Percentiles rank a stretch among this genome's conserved stretches.
Conservation (phyloP, 2,888 invertebrate species). For the Pterostichus madidus region DNA sequence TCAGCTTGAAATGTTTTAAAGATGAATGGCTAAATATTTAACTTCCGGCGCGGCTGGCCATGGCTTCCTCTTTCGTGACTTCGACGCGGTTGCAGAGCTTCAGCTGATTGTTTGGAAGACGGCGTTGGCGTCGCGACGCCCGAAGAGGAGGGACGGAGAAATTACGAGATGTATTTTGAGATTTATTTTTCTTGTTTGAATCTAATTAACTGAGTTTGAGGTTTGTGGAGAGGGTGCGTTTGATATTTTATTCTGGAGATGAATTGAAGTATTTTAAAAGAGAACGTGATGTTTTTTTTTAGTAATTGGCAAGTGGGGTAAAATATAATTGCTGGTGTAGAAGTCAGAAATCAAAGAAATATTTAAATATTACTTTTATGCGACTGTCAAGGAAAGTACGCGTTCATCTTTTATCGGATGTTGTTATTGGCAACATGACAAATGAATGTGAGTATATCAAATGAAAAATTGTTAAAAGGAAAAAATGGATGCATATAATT, state of each 20-base stretch:
- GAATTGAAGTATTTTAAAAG: background rate
- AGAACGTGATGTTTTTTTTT: no score
- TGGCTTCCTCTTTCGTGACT: background rate
- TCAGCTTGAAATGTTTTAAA: constrained; percentile 24
- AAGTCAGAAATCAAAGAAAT: no score
- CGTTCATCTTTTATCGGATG: no score
- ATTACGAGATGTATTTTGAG: background rate
- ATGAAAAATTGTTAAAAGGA: no score
- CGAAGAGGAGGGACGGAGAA: background rate
- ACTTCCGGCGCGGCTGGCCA: constrained; percentile 10
- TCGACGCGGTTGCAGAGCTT: background rate
- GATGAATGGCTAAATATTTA: constrained; percentile 56
- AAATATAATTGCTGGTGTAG: no score
- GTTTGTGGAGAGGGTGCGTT: background rate
- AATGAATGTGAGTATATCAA: no score
- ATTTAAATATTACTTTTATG: no score
- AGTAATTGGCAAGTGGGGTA: no score
- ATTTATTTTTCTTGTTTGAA: constrained; percentile 11
- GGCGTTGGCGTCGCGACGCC: background rate
- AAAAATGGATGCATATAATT: no score
- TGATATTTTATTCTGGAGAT: background rate
- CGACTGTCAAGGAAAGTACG: no score
- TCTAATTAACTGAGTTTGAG: background rate
- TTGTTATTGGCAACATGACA: no score
- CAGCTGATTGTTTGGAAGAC: background rate